A percentile compares a stretch with the other conserved stretches of the same genome.
Conservation (phyloP, 64 coral and sea anemone genomes). For the Porites australiensis region DNA sequence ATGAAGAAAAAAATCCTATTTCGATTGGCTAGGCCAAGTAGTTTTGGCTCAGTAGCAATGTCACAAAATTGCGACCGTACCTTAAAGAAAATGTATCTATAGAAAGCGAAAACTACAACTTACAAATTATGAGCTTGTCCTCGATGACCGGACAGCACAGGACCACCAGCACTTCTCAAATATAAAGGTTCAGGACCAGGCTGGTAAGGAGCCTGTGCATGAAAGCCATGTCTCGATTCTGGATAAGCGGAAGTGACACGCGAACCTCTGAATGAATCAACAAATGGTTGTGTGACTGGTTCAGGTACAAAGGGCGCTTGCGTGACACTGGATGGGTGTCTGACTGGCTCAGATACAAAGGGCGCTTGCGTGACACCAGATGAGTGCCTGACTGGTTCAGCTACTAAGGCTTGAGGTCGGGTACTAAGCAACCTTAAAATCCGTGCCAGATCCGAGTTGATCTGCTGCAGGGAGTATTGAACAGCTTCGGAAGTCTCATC, state of each 20-base stretch:
- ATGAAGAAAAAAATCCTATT: too few relatives aligned
- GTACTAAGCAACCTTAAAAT: constrained; percentile 81
- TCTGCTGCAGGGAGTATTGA: constrained; percentile 76
- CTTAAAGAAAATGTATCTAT: too few relatives aligned
- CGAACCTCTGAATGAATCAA: not conserved
- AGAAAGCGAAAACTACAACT: not conserved
- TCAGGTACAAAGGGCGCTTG: not conserved
- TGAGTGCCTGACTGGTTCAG: constrained; percentile 20
- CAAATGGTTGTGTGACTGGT: constrained; percentile 26
- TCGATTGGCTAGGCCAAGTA: too few relatives aligned
- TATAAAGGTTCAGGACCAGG: not conserved
- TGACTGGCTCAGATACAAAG: not conserved
- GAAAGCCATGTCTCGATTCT: constrained; percentile 1
- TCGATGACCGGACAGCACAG: not conserved
- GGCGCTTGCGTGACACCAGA: not conserved
- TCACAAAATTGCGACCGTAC: too few relatives aligned
- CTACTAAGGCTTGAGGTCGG: constrained; percentile 9
- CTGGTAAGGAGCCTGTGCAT: constrained; percentile 3
- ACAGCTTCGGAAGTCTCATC: constrained; percentile 59
- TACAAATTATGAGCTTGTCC: constrained; percentile 4
- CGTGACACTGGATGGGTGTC: not conserved
- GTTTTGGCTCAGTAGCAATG: too few relatives aligned
- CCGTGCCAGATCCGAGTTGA: constrained; percentile 79
- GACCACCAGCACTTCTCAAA: constrained; percentile 12
- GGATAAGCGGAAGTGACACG: constrained; percentile 25